Base-by-base conservation (phyloP, 2,113 vertebrate genomes). In the Gymnogyps californianus region DNA sequence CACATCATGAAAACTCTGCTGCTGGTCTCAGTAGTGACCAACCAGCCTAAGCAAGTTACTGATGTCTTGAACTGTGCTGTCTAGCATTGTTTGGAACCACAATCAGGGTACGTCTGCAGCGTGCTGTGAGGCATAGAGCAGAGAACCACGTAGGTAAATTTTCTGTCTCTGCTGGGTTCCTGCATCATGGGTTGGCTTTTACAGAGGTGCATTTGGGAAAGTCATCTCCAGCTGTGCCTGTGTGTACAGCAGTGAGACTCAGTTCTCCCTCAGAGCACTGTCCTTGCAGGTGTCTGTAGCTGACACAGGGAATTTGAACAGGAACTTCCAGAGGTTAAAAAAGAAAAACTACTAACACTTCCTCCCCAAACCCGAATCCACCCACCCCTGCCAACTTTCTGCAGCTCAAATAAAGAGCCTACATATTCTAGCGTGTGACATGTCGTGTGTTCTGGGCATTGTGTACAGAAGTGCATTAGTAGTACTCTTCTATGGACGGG, bases 401-500 rank as follows among this genome's bases (percentile, higher is more conserved):
- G 11, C 44, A 88, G 24, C 38, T 79, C 52, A 52, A 3, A 66
- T 78, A 55, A 88, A 76, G 61, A 82, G 18, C 28, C 49, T 59
- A 1, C 28, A 3, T 57, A 7, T n/a, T 61, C 16, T 17, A 65
- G 4, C 8, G 1, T 40, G 40, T 38, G 46, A 79, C 6, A 3
- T 36, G 49, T 78, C 21, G 6, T 22, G 31, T 59, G 18, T 17
- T 79, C 29, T 72, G 83, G 34, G 46, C 34, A 12, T 5, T 22
- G 40, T 17, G 24, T 57, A 51, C 44, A 84, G 25, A 36, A 65
- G 31, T 18, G 16, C 0, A 0, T 80, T 46, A 62, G 24, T 11
- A 67, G 16, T 47, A 21, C 14, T 34, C 2, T n/a, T 16, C 9
- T 72, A 2, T 0, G 0, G 31, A 21, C 10, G 6, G 8, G 4